Evolutionary conservation across 1,140 invertebrate species (phyloP).

Genomic region (Bombus haemorrhoidalis): DNA sequence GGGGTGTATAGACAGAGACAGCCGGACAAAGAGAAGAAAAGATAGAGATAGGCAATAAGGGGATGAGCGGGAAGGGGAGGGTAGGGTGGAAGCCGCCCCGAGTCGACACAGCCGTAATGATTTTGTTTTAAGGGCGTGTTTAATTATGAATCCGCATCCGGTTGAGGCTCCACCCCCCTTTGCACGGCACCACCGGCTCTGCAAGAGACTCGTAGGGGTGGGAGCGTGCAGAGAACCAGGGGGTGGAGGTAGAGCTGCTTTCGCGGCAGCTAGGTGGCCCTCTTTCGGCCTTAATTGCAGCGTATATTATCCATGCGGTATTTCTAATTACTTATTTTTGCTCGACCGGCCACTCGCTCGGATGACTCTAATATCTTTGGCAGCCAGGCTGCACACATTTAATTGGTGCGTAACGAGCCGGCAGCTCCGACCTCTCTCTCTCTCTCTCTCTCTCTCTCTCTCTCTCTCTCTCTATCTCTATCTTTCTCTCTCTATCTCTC

Average conservation of each 20-base stretch:
- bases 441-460: neutral
- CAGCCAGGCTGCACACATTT: slow-evolving; percentile 72
- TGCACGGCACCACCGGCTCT: slow-evolving; percentile 61
- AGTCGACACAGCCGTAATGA: slow-evolving; percentile 79
- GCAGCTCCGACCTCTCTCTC: slow-evolving; percentile 11
- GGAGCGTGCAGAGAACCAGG: slow-evolving; percentile 53
- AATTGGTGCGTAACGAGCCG: slow-evolving; percentile 71
- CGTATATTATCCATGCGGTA: slow-evolving; percentile 78
- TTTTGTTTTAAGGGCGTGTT: slow-evolving; percentile 84
- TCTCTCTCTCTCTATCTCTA: neutral
- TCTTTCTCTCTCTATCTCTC: neutral
- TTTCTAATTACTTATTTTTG: slow-evolving; percentile 80
- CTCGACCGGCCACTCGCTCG: slow-evolving; percentile 65
- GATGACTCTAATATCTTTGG: slow-evolving; percentile 77
- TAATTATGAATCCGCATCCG: slow-evolving; percentile 83
- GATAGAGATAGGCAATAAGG: slow-evolving; percentile 46
- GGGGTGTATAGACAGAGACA: slow-evolving; percentile 35
- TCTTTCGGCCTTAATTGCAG: slow-evolving; percentile 77
- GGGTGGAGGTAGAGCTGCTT: slow-evolving; percentile 45
- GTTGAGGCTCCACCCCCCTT: slow-evolving; percentile 81
- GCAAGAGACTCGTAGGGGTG: slow-evolving; percentile 47
- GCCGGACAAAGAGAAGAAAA: slow-evolving; percentile 31
- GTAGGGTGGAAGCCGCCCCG: slow-evolving; percentile 64
- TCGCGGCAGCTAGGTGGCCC: slow-evolving; percentile 73
- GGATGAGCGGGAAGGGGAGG: slow-evolving; percentile 57